Conservation (phyloP, 1,140 invertebrate genomes). For the Schlechtendalia chinensis region DNA sequence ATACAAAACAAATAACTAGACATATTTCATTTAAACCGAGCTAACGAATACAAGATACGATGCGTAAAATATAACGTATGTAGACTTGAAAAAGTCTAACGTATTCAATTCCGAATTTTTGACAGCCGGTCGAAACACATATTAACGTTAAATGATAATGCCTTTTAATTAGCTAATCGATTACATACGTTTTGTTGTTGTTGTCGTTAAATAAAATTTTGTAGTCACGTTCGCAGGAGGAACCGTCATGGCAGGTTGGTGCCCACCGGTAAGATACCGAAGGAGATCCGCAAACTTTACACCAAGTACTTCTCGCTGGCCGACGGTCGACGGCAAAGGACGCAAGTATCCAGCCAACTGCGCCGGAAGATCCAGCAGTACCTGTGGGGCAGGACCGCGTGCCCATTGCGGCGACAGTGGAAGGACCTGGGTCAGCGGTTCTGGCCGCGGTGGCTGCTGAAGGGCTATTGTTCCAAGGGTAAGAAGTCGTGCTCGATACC, state of each 20-base stretch:
- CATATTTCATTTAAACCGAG: no score
- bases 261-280: slow-evolving; percentile 57
- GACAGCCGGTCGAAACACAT: no score
- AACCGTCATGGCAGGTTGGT: slow-evolving; percentile 57
- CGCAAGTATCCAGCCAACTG: slow-evolving; percentile 56
- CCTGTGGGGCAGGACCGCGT: slow-evolving; percentile 62
- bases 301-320: slow-evolving; percentile 54
- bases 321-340: slow-evolving; percentile 57
- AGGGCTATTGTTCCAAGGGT: slow-evolving; percentile 59
- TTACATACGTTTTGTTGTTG: no score
- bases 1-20: no score
- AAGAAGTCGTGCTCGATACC: slow-evolving; percentile 62
- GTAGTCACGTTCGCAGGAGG: slow-evolving; percentile 52
- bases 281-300: slow-evolving; percentile 56
- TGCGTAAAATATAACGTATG: no score
- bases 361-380: slow-evolving; percentile 60
- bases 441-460: slow-evolving; percentile 64
- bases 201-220: background rate
- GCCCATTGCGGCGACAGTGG: slow-evolving; percentile 62
- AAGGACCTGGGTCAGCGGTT: slow-evolving; percentile 62
- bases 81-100: no score
- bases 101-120: no score
- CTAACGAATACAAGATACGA: no score
- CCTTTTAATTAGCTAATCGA: no score
- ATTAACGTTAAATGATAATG: no score